Conservation (phyloP, 2,797 vertebrate species). For the Florisuga fusca region DNA sequence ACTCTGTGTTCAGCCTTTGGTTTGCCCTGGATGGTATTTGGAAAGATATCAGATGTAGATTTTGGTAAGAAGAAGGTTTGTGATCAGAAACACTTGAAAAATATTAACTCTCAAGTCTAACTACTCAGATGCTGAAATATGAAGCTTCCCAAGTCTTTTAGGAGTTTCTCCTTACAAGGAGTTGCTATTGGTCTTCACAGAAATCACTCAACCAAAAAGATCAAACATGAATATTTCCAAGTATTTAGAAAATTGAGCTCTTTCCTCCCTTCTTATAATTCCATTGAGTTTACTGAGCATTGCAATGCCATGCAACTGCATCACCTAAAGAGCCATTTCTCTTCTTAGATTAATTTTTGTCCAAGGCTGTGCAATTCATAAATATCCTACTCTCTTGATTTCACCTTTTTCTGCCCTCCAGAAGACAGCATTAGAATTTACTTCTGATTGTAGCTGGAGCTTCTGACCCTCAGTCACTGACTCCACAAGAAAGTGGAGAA, state of each 20-base stretch:
- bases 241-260: not conserved
- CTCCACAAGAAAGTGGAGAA: not conserved
- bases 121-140: not conserved
- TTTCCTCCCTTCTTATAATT: not conserved
- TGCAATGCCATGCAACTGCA: not conserved
- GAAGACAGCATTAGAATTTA: not conserved
- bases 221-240: accelerated
- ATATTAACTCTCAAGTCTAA: not conserved
- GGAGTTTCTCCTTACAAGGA: not conserved
- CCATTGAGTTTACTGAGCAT: not conserved
- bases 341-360: not conserved
- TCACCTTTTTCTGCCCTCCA: not conserved
- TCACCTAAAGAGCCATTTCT: not conserved
- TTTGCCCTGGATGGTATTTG: not conserved
- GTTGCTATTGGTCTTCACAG: not conserved
- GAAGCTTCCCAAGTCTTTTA: not conserved
- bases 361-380: not conserved
- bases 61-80: not conserved
- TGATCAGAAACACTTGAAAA: not conserved
- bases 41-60: not conserved
- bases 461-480: not conserved
- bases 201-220: not conserved
- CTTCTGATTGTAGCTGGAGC: not conserved
- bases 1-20: not conserved
- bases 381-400: not conserved